Base-by-base conservation (phyloP, 35 echinoderm and acorn worm genomes). In the Lytechinus pictus region DNA sequence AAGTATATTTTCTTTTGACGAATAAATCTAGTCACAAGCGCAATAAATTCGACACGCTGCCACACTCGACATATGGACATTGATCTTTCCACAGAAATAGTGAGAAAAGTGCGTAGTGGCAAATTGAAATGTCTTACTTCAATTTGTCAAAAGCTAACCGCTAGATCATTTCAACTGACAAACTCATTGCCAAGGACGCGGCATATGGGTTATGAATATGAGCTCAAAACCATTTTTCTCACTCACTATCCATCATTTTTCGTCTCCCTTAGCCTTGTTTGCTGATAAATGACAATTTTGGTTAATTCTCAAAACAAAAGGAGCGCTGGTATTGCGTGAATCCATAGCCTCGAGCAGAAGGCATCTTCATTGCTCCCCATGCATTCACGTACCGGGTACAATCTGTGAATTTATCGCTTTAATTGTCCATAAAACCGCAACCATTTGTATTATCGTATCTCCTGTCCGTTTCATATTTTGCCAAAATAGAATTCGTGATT, bases 181-280 rank as follows among this genome's bases (percentile, higher is more conserved):
- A 90, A 14, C 9, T 90, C 88, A 90, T 90, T 90, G 88, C 88
- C 88, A 90, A 90, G 88, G 88, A 90, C 88, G 16, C 27, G n/a
- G 10, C 88, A 90, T 90, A 44, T 90, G 88, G 66, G 66, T 79
- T 79, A 79, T 79, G 66, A 79, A 79, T 79, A 79, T 79, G 66
- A 79, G 66, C n/a, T 79, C 66, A 24, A 24, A 79, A 79, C 0
- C 66, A n/a, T n/a, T 71, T 71, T 71, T 21, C 16, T 24, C 21
- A 5, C 56, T 79, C 66, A 79, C 66, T n/a, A 44, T 24, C 66
- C 66, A 79, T 8, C 66, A 24, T 24, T 79, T 79, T 71, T 79
- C 9, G 9, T 58, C 56, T 58, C 66, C 6, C 66, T 24, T 79
- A 79, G 66, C 66, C 66, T 79, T 79, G 66, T 24, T 79, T 19